These are phyloP conservation scores for Cossypha polioptera DNA, from an alignment of 2,797 vertebrate species.

Conservation along the genomic window DNA sequence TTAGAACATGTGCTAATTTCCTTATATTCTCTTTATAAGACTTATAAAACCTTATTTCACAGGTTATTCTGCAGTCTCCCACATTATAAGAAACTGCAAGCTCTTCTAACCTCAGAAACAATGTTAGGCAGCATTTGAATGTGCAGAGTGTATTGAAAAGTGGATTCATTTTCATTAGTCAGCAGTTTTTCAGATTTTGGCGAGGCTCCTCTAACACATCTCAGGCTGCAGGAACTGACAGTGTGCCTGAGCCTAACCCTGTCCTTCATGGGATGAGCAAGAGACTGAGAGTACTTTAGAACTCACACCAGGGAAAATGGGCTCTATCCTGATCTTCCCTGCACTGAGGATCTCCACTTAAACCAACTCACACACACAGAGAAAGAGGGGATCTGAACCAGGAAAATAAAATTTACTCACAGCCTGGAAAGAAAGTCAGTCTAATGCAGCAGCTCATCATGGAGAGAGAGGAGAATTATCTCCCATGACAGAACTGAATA, in stretches of 20 bases:
- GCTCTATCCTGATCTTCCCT: background rate
- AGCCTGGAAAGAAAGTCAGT: background rate
- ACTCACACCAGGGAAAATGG: background rate
- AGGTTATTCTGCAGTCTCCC: background rate
- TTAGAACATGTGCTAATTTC: background rate
- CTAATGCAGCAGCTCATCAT: background rate
- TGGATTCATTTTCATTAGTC: background rate
- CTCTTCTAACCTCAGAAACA: background rate
- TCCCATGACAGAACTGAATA: background rate
- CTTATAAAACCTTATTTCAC: background rate
- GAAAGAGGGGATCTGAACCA: background rate
- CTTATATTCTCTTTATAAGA: background rate
- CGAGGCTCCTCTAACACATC: background rate
- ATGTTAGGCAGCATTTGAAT: background rate
- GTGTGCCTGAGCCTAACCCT: background rate
- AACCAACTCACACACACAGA: background rate
- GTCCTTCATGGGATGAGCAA: background rate
- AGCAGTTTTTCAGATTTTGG: background rate
- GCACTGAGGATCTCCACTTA: background rate
- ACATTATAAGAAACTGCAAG: background rate
- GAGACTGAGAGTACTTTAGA: fast-evolving
- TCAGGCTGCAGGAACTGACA: background rate
- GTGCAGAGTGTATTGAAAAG: background rate
- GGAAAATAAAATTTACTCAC: background rate
- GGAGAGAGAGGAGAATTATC: background rate